Evolutionary conservation across 1,140 invertebrate genomes (phyloP).

Genomic region (Bacillus rossius): DNA sequence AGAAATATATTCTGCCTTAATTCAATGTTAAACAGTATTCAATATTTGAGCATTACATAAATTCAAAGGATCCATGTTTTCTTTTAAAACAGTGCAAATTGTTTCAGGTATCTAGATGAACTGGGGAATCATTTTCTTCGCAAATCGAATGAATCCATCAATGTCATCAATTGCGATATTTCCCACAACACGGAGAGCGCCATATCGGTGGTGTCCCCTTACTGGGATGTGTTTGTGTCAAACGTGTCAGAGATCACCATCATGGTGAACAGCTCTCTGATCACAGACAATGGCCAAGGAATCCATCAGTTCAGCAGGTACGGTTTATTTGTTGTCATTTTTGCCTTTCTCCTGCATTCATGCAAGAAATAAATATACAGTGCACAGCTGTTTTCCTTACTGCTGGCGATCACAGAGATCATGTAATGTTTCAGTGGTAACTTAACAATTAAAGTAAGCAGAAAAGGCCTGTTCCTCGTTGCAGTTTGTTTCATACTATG

Average conservation of each 20-base stretch:
- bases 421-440: too few species aligned
- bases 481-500: too few species aligned
- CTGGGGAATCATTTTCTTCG: conserved; percentile 77
- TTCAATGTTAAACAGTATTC: too few species aligned
- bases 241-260: conserved; percentile 81
- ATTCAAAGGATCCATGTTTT: too few species aligned
- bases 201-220: conserved; percentile 73
- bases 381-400: too few species aligned
- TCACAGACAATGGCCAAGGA: conserved; percentile 78
- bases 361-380: too few species aligned
- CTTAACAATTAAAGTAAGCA: too few species aligned
- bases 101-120: conserved; percentile 65
- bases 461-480: too few species aligned
- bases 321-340: background rate
- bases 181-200: conserved; percentile 74
- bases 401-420: too few species aligned
- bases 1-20: too few species aligned
- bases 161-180: conserved; percentile 71
- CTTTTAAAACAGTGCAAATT: background rate
- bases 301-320: conserved; percentile 73
- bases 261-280: conserved; percentile 77
- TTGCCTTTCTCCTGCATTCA: too few species aligned
- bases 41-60: too few species aligned
- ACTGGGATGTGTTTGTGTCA: conserved; percentile 73
- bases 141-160: conserved; percentile 82